Base-by-base conservation (phyloP, 2,113 vertebrate genomes). In the Sinocyclocheilus rhinocerous region DNA sequence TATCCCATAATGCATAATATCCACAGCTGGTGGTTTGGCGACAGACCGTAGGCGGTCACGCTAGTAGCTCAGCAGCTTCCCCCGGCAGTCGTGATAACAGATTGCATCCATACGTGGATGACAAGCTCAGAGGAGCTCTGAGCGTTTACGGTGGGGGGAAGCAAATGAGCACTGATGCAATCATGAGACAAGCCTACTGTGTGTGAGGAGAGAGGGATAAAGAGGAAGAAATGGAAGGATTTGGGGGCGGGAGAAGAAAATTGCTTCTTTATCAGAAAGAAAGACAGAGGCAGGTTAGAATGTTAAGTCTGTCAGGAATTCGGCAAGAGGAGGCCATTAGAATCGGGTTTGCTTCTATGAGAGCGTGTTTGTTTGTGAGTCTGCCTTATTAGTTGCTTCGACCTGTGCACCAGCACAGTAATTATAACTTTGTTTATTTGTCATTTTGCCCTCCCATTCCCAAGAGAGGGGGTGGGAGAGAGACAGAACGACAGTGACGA, bases 131-230 rank as follows among this genome's bases (percentile, higher is more conserved):
- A 16, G 72, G 57, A 77, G 73, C 39, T 81, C 78, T 61, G 36
- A 81, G 79, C 39, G 0, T 80, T 69, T 26, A 70, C 9, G 8
- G 12, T 77, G 3, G 13, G 16, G 4, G 59, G 33, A 15, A 79
- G 45, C 72, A 86, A 86, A 33, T 61, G 63, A 67, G 48, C 65
- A 65, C 7, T 81, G 78, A 81, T 79, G 76, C 61, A 70, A 69
- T 39, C 45, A 26, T 70, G 76, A 80, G 24, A 57, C 59, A 69
- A 50, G 77, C 39, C 57, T 65, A 36, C 72, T 75, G 72, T 76
- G 33, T 63, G 57, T 24, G 22, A 77, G 45, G 39, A 52, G 29
- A 79, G 9, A 72, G 16, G 33, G 42, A 84, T 48, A 77, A 82
- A 57, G 10, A 26, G 18, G 24, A 55, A 52, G 61, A n/a, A 42